phyloP scores from a whole-genome alignment of 2,797 vertebrate genomes.

The Macroramphosus scolopax region DNA sequence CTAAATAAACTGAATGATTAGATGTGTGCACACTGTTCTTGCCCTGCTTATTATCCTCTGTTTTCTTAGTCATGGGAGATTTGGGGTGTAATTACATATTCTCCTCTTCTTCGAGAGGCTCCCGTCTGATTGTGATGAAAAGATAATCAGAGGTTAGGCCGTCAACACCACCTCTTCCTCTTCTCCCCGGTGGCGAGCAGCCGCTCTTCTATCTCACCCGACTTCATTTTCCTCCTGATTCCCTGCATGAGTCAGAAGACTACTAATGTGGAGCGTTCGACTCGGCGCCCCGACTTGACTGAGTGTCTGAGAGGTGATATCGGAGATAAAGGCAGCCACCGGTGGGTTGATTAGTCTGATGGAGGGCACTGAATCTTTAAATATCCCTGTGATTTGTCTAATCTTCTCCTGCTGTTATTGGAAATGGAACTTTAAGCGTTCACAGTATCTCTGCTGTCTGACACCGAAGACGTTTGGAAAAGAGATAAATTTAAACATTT shows the following conservation, averaged over 20 bases:
- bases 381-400: conserved; percentile 12
- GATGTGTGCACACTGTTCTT: conserved; percentile 39
- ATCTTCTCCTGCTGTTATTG: conserved; percentile 14
- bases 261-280: conserved; percentile 66
- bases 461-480: no score
- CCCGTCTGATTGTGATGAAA: conserved; percentile 75
- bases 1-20: conserved; percentile 53
- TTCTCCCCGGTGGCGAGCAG: conserved; percentile 32
- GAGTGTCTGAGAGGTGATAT: conserved; percentile 46
- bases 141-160: conserved; percentile 80
- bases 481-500: no score
- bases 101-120: conserved; percentile 63
- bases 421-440: conserved; percentile 2
- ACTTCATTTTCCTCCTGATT: conserved; percentile 31
- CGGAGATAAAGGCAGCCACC: conserved; percentile 45
- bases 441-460: background rate
- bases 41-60: conserved; percentile 56
- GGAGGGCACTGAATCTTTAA: conserved; percentile 29
- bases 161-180: conserved; percentile 55
- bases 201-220: conserved; percentile 51
- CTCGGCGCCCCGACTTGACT: conserved; percentile 47
- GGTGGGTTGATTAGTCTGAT: conserved; percentile 58
- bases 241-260: conserved; percentile 38
- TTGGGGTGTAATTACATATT: conserved; percentile 69
- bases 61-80: conserved; percentile 68